phyloP scores from a whole-genome alignment of 2,888 invertebrate genomes.

The Callyntrura sp. region DNA sequence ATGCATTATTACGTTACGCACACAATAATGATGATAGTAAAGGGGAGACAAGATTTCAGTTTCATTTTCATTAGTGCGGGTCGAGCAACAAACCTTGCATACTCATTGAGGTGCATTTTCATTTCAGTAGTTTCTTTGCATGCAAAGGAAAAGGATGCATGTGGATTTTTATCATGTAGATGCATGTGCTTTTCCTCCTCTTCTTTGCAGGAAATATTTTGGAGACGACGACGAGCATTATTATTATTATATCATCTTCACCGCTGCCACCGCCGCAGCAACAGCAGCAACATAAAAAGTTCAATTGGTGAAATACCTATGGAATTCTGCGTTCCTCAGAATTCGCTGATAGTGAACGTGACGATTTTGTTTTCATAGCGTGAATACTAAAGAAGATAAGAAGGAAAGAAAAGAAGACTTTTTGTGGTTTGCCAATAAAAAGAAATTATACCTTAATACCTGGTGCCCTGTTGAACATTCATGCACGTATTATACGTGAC shows the following conservation, averaged over 20 bases:
- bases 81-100: constrained; percentile 29
- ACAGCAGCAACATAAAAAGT: constrained; percentile 15
- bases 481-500: not conserved
- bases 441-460: too few species aligned
- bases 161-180: constrained; percentile 39
- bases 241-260: not conserved
- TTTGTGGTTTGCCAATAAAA: constrained; percentile 33
- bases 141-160: constrained; percentile 69
- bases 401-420: not conserved
- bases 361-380: not conserved
- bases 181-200: constrained; percentile 29
- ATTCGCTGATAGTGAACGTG: constrained; percentile 32
- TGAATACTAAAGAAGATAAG: not conserved
- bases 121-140: constrained; percentile 62
- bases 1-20: constrained; percentile 51
- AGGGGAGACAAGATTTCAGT: constrained; percentile 62
- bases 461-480: constrained; percentile 8
- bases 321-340: too few species aligned
- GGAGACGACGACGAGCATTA: constrained; percentile 29
- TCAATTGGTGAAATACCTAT: not conserved
- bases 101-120: constrained; percentile 32
- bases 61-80: constrained; percentile 55
- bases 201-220: constrained; percentile 46
- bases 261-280: not conserved
- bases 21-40: constrained; percentile 24